phyloP scores from a whole-genome alignment of 2,888 invertebrate genomes.

The Rapana venosa region DNA sequence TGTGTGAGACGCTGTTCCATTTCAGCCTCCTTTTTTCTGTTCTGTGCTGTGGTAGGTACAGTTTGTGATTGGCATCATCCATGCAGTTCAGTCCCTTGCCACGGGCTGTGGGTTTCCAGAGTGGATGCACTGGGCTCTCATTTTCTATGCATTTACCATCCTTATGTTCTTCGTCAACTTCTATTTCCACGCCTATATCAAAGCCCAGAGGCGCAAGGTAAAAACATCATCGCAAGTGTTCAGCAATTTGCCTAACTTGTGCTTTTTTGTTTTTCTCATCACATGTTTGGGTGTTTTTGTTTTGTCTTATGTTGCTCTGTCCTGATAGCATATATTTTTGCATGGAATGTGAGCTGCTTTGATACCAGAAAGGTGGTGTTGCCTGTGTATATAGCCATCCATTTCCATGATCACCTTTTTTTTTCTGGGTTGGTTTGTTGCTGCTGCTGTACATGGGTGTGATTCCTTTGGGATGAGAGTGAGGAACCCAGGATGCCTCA shows the following conservation, averaged over 20 bases:
- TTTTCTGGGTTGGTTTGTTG: too few species aligned
- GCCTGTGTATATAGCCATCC: too few species aligned
- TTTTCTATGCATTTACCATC: constrained; percentile 75
- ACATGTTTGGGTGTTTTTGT: not conserved
- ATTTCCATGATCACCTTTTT: too few species aligned
- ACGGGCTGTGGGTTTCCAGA: constrained; percentile 93
- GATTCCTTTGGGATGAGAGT: too few species aligned
- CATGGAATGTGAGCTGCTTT: too few species aligned
- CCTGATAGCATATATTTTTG: too few species aligned
- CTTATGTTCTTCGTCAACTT: constrained; percentile 78
- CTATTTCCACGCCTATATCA: constrained; percentile 78
- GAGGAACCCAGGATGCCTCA: too few species aligned
- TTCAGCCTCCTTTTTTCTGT: constrained; percentile 47
- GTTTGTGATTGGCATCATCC: constrained; percentile 92
- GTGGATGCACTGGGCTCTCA: constrained; percentile 78
- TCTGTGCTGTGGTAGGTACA: constrained; percentile 84
- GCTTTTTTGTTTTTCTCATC: not conserved
- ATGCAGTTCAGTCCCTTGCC: constrained; percentile 86
- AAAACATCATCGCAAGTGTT: not conserved
- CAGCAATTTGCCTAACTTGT: not conserved
- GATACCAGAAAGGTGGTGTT: too few species aligned
- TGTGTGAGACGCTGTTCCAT: not conserved
- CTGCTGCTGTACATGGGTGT: too few species aligned
- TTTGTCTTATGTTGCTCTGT: too few species aligned
- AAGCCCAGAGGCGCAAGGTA: constrained; percentile 55